Percentiles rank a stretch among this genome's conserved stretches.
These are phyloP conservation scores for Paedocypris sp. DNA, from an alignment of 2,113 vertebrate species.

Conservation along the genomic window DNA sequence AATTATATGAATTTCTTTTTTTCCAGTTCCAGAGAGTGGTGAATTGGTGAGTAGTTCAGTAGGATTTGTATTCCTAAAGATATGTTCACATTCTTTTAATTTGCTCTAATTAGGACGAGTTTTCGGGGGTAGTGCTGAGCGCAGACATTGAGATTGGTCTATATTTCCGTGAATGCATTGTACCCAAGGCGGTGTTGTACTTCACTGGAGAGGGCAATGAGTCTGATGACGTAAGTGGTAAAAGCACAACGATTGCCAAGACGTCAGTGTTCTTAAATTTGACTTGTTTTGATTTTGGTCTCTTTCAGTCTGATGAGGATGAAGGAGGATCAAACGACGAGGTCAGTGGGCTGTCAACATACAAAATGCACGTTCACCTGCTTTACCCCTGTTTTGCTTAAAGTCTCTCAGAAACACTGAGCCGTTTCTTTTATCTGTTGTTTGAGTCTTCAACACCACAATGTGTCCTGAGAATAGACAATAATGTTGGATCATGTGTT, in stretches of 20 bases:
- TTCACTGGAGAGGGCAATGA: constrained; percentile 96
- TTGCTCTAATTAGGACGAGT: constrained; percentile 75
- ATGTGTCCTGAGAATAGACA: too few relatives aligned
- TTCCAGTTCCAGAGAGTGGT: constrained; percentile 83
- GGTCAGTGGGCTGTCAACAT: constrained; percentile 58
- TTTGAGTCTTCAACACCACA: too few relatives aligned
- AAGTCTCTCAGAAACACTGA: too few relatives aligned
- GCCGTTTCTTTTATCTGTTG: too few relatives aligned
- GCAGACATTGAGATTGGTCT: constrained; percentile 96
- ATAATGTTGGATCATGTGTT: too few relatives aligned
- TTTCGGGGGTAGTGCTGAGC: constrained; percentile 82
- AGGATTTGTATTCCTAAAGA: too few relatives aligned
- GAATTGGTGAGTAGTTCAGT: constrained; percentile 87
- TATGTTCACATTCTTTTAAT: background rate
- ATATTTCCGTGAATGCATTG: constrained; percentile 93
- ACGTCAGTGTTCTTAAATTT: too few relatives aligned
- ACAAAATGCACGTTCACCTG: constrained; percentile 46
- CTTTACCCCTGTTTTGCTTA: too few relatives aligned
- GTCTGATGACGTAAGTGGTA: constrained; percentile 83
- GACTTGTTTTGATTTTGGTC: too few relatives aligned
- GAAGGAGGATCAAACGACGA: constrained; percentile 96
- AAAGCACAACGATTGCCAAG: too few relatives aligned
- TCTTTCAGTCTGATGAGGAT: constrained; percentile 90
- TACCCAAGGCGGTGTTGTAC: constrained; percentile 91
- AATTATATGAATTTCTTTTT: background rate